A percentile compares a stretch with the other conserved stretches of the same genome.
phyloP scores from a whole-genome alignment of 2,888 invertebrate genomes.

The Papilio gigon region DNA sequence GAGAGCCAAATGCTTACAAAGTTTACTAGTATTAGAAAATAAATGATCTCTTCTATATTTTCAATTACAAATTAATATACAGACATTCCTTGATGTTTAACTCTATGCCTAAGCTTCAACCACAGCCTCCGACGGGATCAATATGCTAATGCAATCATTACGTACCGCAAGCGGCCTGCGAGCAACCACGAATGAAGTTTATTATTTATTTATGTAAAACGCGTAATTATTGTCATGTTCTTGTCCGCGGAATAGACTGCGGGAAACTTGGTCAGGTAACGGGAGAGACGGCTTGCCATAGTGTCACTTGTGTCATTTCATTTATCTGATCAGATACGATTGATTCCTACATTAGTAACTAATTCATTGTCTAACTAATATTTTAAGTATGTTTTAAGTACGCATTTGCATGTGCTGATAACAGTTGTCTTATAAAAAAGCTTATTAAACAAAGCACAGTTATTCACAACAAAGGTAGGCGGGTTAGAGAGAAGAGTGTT shows the following conservation, averaged over 20 bases:
- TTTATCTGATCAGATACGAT: too few relatives aligned
- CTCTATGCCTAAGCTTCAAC: not conserved
- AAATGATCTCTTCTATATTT: not conserved
- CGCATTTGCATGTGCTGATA: not conserved
- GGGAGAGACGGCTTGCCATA: constrained; percentile 8
- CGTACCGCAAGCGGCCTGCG: constrained; percentile 45
- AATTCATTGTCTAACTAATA: too few relatives aligned
- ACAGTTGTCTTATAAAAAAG: not conserved
- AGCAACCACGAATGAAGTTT: constrained; percentile 21
- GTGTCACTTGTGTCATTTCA: not conserved
- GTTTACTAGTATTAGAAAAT: not conserved
- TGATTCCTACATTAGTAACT: too few relatives aligned
- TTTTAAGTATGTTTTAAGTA: not conserved
- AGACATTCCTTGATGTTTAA: constrained; percentile 2
- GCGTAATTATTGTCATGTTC: constrained; percentile 39
- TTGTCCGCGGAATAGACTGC: constrained; percentile 16
- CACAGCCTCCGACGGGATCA: constrained; percentile 45
- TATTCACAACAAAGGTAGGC: too few relatives aligned
- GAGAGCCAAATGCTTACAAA: not conserved
- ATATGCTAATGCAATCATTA: constrained; percentile 55
- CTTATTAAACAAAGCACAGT: not conserved
- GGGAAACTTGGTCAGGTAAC: constrained; percentile 18
- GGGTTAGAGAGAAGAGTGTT: too few relatives aligned
- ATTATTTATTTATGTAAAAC: constrained; percentile 42
- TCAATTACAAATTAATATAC: constrained; percentile 1